Conservation (phyloP, 2,888 invertebrate species). For the Drosophila diplacantha region DNA sequence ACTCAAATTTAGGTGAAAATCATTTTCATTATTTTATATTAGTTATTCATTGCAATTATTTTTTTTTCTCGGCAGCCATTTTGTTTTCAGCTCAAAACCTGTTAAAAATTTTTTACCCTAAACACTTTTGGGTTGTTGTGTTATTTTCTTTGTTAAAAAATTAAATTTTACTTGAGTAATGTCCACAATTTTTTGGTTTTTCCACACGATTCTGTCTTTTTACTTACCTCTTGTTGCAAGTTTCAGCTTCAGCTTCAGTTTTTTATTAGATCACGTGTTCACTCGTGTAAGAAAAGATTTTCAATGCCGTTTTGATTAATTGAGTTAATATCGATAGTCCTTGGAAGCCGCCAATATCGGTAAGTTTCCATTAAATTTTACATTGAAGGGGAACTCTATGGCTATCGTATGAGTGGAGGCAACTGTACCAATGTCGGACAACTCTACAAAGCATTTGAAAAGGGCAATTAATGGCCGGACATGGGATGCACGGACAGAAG, state of each 20-base stretch:
- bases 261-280: not conserved
- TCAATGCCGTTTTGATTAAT: not conserved
- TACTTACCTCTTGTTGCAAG: not conserved
- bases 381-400: not conserved
- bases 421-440: not conserved
- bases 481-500: not conserved
- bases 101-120: not conserved
- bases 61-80: not conserved
- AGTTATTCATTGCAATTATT: not conserved
- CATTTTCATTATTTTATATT: not conserved
- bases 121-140: not conserved
- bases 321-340: constrained; percentile 1
- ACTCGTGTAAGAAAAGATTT: not conserved
- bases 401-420: not conserved
- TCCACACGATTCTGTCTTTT: not conserved
- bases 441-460: not conserved
- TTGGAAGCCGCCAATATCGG: not conserved
- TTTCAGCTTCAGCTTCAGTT: not conserved
- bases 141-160: not conserved
- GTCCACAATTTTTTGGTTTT: too few species aligned
- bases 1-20: too few species aligned
- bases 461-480: not conserved
- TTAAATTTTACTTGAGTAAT: not conserved
- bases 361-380: too few species aligned
- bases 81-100: not conserved